Percentiles rank a stretch among this genome's conserved stretches.
phyloP scores from a whole-genome alignment of 2,797 vertebrate species.

The Myotis daubentonii region DNA sequence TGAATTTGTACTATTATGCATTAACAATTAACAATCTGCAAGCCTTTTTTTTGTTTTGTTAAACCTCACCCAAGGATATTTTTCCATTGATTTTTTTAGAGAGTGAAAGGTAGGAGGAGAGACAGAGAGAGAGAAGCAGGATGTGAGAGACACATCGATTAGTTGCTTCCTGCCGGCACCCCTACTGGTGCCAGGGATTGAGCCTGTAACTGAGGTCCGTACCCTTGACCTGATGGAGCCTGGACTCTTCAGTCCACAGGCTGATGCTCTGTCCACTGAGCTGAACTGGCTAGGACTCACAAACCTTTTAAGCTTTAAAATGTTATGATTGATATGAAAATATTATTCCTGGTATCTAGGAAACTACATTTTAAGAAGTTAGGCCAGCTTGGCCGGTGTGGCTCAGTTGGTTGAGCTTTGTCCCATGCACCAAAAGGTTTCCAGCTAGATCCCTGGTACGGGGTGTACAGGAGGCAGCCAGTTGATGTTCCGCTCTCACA shows the following conservation, averaged over 20 bases:
- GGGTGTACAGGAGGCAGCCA: not conserved
- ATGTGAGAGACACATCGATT: not conserved
- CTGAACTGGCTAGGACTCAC: not conserved
- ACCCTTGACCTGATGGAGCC: too few species aligned
- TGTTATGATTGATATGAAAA: slow-evolving; percentile 32
- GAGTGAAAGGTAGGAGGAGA: not conserved
- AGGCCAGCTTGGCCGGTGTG: not conserved
- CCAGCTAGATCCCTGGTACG: not conserved
- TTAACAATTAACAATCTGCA: not conserved
- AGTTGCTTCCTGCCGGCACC: not conserved
- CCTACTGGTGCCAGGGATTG: too few species aligned
- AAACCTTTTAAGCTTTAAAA: not conserved
- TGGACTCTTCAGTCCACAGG: not conserved
- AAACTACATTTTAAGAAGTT: slow-evolving; percentile 40
- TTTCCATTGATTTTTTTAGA: not conserved
- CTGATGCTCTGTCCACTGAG: not conserved
- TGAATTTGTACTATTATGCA: not conserved
- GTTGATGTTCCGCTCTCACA: not conserved
- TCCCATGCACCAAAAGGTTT: not conserved
- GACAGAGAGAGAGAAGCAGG: not conserved
- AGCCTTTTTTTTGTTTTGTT: not conserved
- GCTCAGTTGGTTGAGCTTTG: not conserved
- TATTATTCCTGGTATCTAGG: slow-evolving; percentile 19
- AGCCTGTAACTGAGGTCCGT: too few species aligned
- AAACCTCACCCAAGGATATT: not conserved